Evolutionary conservation across 2,888 invertebrate genomes (phyloP), one percentile per base, ranked within the genome.

Genomic region (Ichneumon xanthorius): DNA sequence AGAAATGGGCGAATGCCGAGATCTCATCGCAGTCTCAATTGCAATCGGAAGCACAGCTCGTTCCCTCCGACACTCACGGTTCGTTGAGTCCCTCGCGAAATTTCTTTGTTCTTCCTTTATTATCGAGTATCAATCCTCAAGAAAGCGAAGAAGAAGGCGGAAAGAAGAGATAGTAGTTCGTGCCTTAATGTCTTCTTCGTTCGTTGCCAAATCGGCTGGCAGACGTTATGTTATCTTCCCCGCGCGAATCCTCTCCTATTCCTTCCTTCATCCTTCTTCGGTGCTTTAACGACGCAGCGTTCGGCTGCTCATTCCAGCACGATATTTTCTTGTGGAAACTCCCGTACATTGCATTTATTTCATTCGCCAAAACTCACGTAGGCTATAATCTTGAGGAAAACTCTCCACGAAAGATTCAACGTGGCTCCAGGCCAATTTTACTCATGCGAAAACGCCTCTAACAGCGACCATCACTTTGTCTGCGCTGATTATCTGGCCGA

Each of bases 191-290:
- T 77, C 73, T 82, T 82, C 55, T 79, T 71, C 85, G 85, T 83
- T 80, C 85, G 85, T 86, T 86, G 85, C 85, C 85, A 86, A 86
- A 86, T 86, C 85, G 85, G 85, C 85, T 86, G 85, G 80, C 85
- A 86, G 63, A 83, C 77, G 82, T 83, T 72, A 77, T 53, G 65
- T 84, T 65, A 53, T 50, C 33, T 70, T 22, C 75, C 63, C 68
- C 48, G 80, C 71, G 68, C 77, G 53, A 70, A 55, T 77, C 77
- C 55, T 72, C 19, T 71, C n/a, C 16, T 50, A 33, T 80, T 63
- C 73, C 55, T 33, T 50, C 5, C 58, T 50, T 33, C 50, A 22
- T 73, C 61, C 33, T 58, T 58, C 48, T 6, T 72, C 67, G 78
- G 53, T 58, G 26, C 77, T 80, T 48, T 82, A 80, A 86, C 85